Conservation (phyloP, 2,113 vertebrate genomes). For the Lynx canadensis region DNA sequence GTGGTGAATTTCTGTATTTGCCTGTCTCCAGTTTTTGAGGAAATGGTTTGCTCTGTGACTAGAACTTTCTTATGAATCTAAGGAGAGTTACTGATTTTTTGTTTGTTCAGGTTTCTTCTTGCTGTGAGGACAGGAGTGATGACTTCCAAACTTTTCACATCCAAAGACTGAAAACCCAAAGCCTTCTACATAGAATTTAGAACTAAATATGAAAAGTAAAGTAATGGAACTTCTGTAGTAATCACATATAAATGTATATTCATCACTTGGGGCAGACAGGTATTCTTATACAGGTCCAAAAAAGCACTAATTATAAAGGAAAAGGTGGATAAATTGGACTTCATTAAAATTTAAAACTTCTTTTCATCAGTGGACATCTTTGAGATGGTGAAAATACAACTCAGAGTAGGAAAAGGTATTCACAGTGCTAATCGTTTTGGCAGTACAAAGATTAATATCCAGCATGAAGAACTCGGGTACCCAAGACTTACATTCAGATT, state of each 20-base stretch:
- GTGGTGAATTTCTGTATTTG: not conserved
- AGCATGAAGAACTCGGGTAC: not conserved
- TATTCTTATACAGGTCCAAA: not conserved
- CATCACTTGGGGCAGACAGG: not conserved
- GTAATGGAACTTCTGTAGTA: not conserved
- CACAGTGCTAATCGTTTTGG: not conserved
- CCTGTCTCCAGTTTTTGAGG: not conserved
- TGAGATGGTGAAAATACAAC: not conserved
- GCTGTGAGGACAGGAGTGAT: not conserved
- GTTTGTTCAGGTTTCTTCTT: not conserved
- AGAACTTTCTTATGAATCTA: not conserved
- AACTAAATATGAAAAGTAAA: slow-evolving; percentile 1
- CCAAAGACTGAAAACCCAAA: not conserved
- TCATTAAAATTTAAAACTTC: slow-evolving; percentile 7
- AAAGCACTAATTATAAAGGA: not conserved
- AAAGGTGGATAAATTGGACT: not conserved
- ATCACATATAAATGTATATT: not conserved
- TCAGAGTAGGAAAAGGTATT: not conserved
- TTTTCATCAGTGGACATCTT: not conserved
- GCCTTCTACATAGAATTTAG: not conserved
- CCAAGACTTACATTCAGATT: not conserved
- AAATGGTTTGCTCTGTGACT: not conserved
- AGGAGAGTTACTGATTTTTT: not conserved
- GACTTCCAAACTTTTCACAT: not conserved
- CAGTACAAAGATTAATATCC: not conserved